These are phyloP conservation scores for Anoplolepis gracilipes DNA, from an alignment of 1,140 invertebrate species.

Conservation along the genomic window DNA sequence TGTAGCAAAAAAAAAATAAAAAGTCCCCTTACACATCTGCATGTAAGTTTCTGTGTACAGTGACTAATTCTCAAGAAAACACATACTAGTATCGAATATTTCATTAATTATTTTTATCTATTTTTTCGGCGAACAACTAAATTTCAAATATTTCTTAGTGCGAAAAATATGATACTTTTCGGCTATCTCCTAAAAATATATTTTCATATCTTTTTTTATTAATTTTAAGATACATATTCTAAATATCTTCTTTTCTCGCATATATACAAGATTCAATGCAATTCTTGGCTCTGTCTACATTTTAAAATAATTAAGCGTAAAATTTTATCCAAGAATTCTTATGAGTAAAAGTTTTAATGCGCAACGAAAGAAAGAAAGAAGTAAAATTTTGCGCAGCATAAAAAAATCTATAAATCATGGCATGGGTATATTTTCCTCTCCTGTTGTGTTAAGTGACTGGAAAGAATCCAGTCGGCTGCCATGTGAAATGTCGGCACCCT, in stretches of 20 bases:
- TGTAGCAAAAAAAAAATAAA: constrained; percentile 10
- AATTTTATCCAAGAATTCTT: not conserved
- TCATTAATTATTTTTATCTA: not conserved
- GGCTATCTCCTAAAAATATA: not conserved
- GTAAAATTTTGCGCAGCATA: constrained; percentile 34
- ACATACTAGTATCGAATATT: not conserved
- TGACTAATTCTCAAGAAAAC: constrained; percentile 31
- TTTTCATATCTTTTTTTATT: not conserved
- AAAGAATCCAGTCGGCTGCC: constrained; percentile 53
- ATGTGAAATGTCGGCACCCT: constrained; percentile 43
- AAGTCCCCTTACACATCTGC: constrained; percentile 5
- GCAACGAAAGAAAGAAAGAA: not conserved
- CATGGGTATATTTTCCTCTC: constrained; percentile 38
- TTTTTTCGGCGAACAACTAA: not conserved
- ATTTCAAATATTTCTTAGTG: not conserved
- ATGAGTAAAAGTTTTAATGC: not conserved
- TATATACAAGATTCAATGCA: not conserved
- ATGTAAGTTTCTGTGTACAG: not conserved
- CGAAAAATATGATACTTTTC: not conserved
- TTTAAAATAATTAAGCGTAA: constrained; percentile 31
- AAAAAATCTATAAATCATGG: constrained; percentile 58
- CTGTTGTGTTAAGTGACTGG: constrained; percentile 53
- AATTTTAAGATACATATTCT: not conserved
- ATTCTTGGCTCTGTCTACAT: not conserved
- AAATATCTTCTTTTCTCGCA: not conserved